Evolutionary conservation across 35 echinoderm and acorn worm species (phyloP).

Genomic region (Diadema setosum): DNA sequence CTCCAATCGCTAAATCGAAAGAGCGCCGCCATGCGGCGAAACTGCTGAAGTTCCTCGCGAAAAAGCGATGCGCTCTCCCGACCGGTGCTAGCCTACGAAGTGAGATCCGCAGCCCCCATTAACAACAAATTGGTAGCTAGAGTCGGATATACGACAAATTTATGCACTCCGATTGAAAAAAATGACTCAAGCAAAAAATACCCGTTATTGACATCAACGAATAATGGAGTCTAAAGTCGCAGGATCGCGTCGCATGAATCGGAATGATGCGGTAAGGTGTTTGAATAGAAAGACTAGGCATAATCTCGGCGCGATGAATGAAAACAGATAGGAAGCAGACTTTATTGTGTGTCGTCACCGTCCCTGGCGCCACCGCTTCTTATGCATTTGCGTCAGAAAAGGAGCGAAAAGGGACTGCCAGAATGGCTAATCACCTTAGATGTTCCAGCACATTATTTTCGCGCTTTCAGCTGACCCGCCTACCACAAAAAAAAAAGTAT

Average conservation of each 20-base stretch:
- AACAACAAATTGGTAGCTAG: too few species aligned
- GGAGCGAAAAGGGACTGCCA: too few species aligned
- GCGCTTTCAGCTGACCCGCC: slow-evolving; percentile 65
- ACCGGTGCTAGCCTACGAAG: too few species aligned
- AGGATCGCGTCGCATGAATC: too few species aligned
- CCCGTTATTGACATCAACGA: too few species aligned
- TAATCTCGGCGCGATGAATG: slow-evolving; percentile 23
- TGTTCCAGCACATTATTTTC: slow-evolving; percentile 63
- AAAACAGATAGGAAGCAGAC: slow-evolving; percentile 67
- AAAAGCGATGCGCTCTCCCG: neutral
- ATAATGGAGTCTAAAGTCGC: too few species aligned
- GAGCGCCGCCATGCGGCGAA: neutral
- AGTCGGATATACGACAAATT: too few species aligned
- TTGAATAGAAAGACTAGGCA: neutral
- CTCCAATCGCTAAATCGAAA: neutral
- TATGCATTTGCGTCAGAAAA: slow-evolving; percentile 78
- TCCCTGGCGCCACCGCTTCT: slow-evolving; percentile 92
- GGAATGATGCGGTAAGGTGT: too few species aligned
- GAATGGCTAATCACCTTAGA: slow-evolving; percentile 93
- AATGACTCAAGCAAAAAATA: too few species aligned
- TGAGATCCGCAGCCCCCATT: too few species aligned
- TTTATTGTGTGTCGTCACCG: slow-evolving; percentile 84
- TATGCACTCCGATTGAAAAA: too few species aligned
- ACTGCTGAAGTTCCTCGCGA: too few species aligned
- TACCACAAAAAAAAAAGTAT: neutral